Percentiles rank a stretch among this genome's conserved stretches.
Conservation (phyloP, 2,113 vertebrate genomes). For the Bubalus kerabau region DNA sequence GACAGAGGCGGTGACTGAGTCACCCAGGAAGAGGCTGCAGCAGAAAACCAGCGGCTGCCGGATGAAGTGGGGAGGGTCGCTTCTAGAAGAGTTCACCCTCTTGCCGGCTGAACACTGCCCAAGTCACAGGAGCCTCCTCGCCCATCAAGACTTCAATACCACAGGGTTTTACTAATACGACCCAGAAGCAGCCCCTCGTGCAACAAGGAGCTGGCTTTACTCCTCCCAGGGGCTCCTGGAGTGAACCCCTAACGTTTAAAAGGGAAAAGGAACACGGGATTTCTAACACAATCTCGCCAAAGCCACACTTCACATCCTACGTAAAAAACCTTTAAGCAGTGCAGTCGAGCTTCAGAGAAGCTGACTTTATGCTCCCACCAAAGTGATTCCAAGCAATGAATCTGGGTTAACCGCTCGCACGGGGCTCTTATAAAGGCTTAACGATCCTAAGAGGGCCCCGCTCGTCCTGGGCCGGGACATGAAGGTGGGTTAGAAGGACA, state of each 20-base stretch:
- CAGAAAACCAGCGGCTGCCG: fast-evolving
- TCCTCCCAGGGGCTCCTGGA: background rate
- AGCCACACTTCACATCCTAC: background rate
- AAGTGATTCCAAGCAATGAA: background rate
- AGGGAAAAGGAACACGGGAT: background rate
- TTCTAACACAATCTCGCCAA: background rate
- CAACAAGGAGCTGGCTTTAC: fast-evolving
- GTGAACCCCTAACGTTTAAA: background rate
- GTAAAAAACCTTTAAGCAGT: background rate
- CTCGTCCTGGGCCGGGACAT: fast-evolving
- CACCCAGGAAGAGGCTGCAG: background rate
- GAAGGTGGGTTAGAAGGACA: fast-evolving
- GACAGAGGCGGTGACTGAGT: background rate
- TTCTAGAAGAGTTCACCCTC: background rate
- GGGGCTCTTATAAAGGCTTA: background rate
- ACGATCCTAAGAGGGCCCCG: background rate
- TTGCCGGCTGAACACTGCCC: fast-evolving
- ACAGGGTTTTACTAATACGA: background rate
- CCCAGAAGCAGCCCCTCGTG: background rate
- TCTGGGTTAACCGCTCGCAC: background rate
- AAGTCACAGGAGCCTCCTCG: fast-evolving
- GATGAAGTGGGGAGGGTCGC: background rate
- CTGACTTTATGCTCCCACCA: background rate
- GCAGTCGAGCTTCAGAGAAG: background rate
- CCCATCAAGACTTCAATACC: fast-evolving